These are phyloP conservation scores for Ailuropoda melanoleuca DNA, from an alignment of 2,113 vertebrate species.

Conservation along the genomic window DNA sequence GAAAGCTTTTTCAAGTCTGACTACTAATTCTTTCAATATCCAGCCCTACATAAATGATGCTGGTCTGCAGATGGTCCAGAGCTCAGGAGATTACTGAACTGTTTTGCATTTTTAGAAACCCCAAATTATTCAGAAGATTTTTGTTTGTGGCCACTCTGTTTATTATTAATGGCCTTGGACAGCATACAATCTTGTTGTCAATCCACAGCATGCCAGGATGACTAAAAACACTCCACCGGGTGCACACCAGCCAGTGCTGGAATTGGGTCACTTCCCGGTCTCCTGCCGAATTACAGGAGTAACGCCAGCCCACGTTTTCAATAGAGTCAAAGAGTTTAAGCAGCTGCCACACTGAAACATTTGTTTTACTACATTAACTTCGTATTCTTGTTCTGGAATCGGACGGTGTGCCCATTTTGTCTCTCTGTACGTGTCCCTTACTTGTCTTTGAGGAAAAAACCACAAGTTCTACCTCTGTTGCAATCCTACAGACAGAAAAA, in stretches of 20 bases:
- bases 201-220: neutral
- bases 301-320: neutral
- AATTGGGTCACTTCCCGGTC: neutral
- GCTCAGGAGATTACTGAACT: neutral
- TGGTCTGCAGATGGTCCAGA: constrained; percentile 60
- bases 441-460: constrained; percentile 50
- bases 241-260: neutral
- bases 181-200: neutral
- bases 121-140: constrained; percentile 46
- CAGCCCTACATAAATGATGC: constrained; percentile 46
- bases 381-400: constrained; percentile 2
- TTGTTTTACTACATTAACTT: constrained; percentile 51
- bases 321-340: neutral
- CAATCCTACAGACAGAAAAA: neutral
- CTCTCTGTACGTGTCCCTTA: neutral
- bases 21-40: constrained; percentile 33
- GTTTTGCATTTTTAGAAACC: constrained; percentile 53
- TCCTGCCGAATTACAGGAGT: neutral
- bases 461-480: neutral
- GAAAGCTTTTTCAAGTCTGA: constrained; percentile 38
- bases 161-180: constrained; percentile 6
- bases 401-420: neutral
- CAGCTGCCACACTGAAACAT: neutral
- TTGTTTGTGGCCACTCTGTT: neutral
- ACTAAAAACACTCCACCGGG: neutral